phyloP scores from a whole-genome alignment of 37 sponge, comb jelly and placozoan species.

The Cliona cf. orientalis region DNA sequence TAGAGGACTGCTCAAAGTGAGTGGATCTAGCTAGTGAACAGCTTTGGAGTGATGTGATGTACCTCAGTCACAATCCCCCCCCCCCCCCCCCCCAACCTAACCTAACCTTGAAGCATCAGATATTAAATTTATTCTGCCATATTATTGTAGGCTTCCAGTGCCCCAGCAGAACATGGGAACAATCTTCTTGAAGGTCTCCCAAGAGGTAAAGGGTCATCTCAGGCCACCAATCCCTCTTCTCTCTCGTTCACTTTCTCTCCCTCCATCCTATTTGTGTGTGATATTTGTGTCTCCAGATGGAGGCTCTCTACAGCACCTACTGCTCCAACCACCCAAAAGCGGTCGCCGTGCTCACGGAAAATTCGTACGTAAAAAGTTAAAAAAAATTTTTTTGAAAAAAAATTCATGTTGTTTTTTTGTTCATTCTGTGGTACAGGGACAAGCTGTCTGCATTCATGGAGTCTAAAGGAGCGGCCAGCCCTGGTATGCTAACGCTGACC shows the following conservation, averaged over 20 bases:
- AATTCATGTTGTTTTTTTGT: too few species aligned
- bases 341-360: slow-evolving; percentile 91
- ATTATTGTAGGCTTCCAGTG: slow-evolving; percentile 26
- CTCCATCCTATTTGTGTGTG: slow-evolving; percentile 25
- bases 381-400: too few species aligned
- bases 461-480: slow-evolving; percentile 80
- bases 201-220: slow-evolving; percentile 37
- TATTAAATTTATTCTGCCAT: not conserved
- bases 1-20: slow-evolving; percentile 66
- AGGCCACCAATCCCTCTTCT: not conserved
- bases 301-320: slow-evolving; percentile 65
- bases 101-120: not conserved
- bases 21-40: not conserved
- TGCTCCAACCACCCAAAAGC: slow-evolving; percentile 90
- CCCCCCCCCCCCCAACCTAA: too few species aligned
- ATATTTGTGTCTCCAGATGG: slow-evolving; percentile 57
- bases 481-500: slow-evolving; percentile 87
- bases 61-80: too few species aligned
- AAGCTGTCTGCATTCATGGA: slow-evolving; percentile 89
- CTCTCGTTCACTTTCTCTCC: not conserved
- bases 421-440: slow-evolving; percentile 44
- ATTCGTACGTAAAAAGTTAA: slow-evolving; percentile 86
- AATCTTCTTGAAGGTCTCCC: slow-evolving; percentile 37
- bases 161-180: slow-evolving; percentile 67
- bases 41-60: not conserved